These are phyloP conservation scores for Bombycilla garrulus DNA, from an alignment of 2,113 vertebrate species.

Conservation along the genomic window DNA sequence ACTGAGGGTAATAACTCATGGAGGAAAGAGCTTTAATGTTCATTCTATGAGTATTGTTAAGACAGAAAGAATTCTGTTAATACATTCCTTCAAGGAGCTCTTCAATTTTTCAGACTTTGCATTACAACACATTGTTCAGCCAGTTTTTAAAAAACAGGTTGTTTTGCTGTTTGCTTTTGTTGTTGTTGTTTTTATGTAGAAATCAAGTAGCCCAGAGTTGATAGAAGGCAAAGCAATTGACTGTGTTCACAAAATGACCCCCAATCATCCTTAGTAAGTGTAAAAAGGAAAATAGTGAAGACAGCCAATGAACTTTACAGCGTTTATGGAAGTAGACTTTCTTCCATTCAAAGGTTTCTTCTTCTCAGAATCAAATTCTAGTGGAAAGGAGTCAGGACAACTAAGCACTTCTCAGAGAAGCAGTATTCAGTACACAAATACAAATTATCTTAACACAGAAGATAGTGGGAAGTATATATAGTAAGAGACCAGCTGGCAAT, in stretches of 20 bases:
- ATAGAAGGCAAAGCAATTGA: background rate
- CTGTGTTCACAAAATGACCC: background rate
- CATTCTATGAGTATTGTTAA: background rate
- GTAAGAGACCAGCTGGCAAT: background rate
- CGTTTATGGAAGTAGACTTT: background rate
- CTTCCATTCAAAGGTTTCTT: background rate
- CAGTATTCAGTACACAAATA: background rate
- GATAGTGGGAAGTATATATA: background rate
- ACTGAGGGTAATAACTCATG: background rate
- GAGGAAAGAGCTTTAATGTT: background rate
- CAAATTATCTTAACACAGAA: background rate
- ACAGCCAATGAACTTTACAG: background rate
- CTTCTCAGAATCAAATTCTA: background rate
- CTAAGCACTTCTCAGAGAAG: background rate
- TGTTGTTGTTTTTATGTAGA: background rate
- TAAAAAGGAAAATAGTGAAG: background rate
- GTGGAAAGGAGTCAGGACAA: background rate
- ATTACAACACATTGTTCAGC: background rate
- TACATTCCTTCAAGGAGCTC: background rate
- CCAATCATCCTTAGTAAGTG: background rate
- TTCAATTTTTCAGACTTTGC: background rate
- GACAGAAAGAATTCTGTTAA: background rate
- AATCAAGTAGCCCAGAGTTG: background rate
- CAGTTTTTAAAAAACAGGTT: background rate
- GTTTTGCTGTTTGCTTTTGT: background rate